Base-by-base conservation (phyloP, 1,140 invertebrate genomes). In the Drosophila mayri region DNA sequence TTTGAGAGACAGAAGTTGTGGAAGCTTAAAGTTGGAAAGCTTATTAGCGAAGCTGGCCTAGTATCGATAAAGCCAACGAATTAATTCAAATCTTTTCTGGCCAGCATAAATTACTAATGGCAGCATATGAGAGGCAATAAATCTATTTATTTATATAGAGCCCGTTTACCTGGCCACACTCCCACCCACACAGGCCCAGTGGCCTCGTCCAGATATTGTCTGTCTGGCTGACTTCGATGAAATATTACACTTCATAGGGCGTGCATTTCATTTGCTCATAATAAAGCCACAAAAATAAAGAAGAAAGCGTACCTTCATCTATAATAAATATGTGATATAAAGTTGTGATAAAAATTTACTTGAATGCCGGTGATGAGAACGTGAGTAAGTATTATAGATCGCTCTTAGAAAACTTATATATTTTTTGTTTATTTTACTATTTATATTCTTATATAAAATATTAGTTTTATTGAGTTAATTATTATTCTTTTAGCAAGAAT, bases 211-310 rank as follows among this genome's bases (percentile, higher is more conserved):
- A 35, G 46, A 43, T 47, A 47, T 41, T 61, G 32, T 65, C 58
- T 66, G 66, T 55, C 60, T 63, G 70, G 41, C 57, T 47, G 59
- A 70, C 61, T 84, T 55, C 65, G 80, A 87, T 90, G 85, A 88
- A 85, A 88, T 88, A 88, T 88, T 88, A 88, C 81, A 90, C 77
- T 81, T 88, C 63, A 84, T 74, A 65, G 81, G 65, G 73, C 67
- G 61, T 77, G 79, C 79, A 88, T 84, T 88, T 90, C 67, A 90
- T 84, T 88, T 88, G 73, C 73, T 65, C 72, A 71, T 84, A 88
- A 88, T 90, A 88, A 90, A 43, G 65, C 28, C 52, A 40, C 52
- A 40, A 46, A 35, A 35, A 20, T 20, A 12, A 59, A 11, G 16
- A 18, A n/a, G 16, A 54, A 25, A 37, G 11, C 25, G 10, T 11